These are phyloP conservation scores for Leptinotarsa undecemlineata DNA, from an alignment of 1,140 invertebrate genomes.

Conservation along the genomic window DNA sequence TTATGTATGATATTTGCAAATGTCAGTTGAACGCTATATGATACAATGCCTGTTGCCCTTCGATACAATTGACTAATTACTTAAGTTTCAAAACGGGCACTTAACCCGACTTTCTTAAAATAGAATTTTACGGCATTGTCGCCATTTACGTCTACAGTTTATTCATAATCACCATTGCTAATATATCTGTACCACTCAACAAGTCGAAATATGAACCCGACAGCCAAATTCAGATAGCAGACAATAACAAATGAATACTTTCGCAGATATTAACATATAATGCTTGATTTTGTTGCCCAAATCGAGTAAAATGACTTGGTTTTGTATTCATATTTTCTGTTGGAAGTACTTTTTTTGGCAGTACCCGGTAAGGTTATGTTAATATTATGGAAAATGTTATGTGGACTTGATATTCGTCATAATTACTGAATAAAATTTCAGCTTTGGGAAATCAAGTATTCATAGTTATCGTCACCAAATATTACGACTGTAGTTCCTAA, in stretches of 20 bases:
- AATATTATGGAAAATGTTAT: too few species aligned
- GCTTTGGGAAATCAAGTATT: too few species aligned
- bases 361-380: too few species aligned
- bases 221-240: background rate
- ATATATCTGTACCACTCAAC: background rate
- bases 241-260: background rate
- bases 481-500: too few species aligned
- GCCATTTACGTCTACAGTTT: constrained; percentile 5
- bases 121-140: background rate
- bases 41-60: too few species aligned
- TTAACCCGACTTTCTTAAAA: background rate
- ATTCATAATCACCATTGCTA: background rate
- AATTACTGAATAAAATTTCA: too few species aligned
- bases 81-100: background rate
- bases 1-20: too few species aligned
- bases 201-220: background rate
- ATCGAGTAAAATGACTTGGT: background rate
- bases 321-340: background rate
- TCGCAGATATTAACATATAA: background rate
- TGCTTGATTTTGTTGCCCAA: background rate
- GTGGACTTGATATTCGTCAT: too few species aligned
- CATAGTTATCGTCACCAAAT: too few species aligned
- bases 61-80: background rate
- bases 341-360: too few species aligned
- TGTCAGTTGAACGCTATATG: too few species aligned